Evolutionary conservation across 2,113 vertebrate species (phyloP), one percentile per base, ranked within the genome.

Genomic region (Aldabrachelys gigantea): DNA sequence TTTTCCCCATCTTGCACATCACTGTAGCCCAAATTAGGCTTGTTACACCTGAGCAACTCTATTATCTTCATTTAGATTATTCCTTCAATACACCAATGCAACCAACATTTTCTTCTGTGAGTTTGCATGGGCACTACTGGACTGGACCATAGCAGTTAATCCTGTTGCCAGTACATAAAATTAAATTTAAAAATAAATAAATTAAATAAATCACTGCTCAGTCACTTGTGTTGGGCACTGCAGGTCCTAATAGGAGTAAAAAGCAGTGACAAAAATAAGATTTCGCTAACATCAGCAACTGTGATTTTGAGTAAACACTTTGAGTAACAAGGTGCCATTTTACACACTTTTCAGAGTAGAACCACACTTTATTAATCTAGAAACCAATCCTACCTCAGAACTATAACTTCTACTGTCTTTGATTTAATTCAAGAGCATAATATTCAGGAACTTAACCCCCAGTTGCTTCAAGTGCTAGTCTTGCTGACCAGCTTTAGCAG

Each of bases 21-120:
- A 44, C 56, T 7, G 41, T 56, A 76, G 27, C 41, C 38, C 75
- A 86, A 56, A 76, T 17, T 41, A 76, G 1, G 3, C 41, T 86
- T 84, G 62, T 72, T 59, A n/a, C 10, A 24, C 49, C 62, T 80
- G 72, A 82, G 53, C 31, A 85, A 47, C 5, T 31, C 29, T 29
- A 35, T 80, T 84, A 56, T 12, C n/a, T 91, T 81, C 50, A 65
- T 92, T 83, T 54, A 57, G 72, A 90, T 82, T n/a, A 84, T 1
- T 24, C 57, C 13, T 29, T 59, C 38, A 38, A 10, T 91, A 92
- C 44, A 84, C 14, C 3, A 3, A 4, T 14, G 8, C 17, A 91
- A 83, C 83, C 0, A 49, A 19, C 38, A 84, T 59, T 78, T 24
- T 44, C 80, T 90, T 47, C 47, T 65, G 80, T 21, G 2, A 62